phyloP scores from a whole-genome alignment of 2,888 invertebrate species.

The Drosophila meridionalis region DNA sequence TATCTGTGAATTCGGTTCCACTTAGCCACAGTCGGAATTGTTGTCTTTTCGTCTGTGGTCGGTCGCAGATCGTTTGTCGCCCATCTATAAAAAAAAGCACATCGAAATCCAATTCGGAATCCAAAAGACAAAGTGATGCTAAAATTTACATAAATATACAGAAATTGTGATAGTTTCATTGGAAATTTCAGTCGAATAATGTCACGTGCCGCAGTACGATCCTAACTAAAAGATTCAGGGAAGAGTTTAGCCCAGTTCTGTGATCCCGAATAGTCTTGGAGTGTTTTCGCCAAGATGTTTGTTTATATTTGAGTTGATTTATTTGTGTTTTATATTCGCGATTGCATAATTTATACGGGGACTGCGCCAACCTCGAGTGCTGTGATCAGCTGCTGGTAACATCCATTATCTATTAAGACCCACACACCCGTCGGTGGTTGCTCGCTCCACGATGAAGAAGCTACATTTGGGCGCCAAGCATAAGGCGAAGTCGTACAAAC shows the following conservation, averaged over 20 bases:
- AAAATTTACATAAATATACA: slow-evolving; percentile 5
- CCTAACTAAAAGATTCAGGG: not conserved
- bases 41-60: slow-evolving; percentile 78
- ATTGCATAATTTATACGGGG: slow-evolving; percentile 71
- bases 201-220: slow-evolving; percentile 1
- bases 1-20: slow-evolving; percentile 27
- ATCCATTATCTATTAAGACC: slow-evolving; percentile 15
- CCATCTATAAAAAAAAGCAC: slow-evolving; percentile 16
- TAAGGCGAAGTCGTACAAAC: slow-evolving; percentile 71
- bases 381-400: slow-evolving; percentile 32
- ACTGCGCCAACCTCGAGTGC: slow-evolving; percentile 38
- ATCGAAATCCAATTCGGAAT: slow-evolving; percentile 6
- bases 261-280: slow-evolving; percentile 42
- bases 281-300: slow-evolving; percentile 53
- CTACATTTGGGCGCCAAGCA: slow-evolving; percentile 78
- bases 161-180: not conserved
- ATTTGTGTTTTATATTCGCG: slow-evolving; percentile 22
- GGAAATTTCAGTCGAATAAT: not conserved
- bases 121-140: slow-evolving; percentile 11
- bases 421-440: not conserved
- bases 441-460: slow-evolving; percentile 74
- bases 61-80: slow-evolving; percentile 54
- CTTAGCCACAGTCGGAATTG: slow-evolving; percentile 73
- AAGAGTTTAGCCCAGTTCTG: slow-evolving; percentile 41
- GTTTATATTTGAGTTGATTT: slow-evolving; percentile 65